Percentiles rank a stretch among this genome's conserved stretches.
These are phyloP conservation scores for Hippocampus mohnikei DNA, from an alignment of 2,113 vertebrate genomes.

Conservation along the genomic window DNA sequence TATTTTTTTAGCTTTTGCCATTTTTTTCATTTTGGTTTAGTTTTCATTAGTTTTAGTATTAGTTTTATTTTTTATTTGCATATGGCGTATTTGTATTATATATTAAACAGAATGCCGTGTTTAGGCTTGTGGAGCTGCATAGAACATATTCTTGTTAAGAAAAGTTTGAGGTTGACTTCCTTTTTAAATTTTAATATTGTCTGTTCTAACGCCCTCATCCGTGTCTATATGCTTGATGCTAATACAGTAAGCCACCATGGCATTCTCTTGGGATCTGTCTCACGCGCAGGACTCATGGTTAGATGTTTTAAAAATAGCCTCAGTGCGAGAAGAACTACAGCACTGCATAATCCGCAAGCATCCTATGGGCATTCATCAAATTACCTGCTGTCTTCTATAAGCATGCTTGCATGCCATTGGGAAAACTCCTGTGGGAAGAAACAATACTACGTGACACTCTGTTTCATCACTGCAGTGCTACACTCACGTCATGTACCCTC, in stretches of 20 bases:
- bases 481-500: neutral
- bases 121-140: too few relatives aligned
- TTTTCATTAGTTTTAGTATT: too few relatives aligned
- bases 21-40: too few relatives aligned
- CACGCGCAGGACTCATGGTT: conserved; percentile 65
- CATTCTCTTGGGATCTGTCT: conserved; percentile 63
- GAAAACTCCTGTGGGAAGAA: conserved; percentile 29
- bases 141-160: neutral
- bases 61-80: too few relatives aligned
- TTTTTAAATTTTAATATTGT: conserved; percentile 46
- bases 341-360: conserved; percentile 54
- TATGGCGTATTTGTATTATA: too few relatives aligned
- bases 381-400: conserved; percentile 47
- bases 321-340: conserved; percentile 58
- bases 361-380: conserved; percentile 49
- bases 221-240: conserved; percentile 61
- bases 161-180: too few relatives aligned
- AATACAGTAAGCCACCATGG: conserved; percentile 62
- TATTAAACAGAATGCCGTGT: too few relatives aligned
- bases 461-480: neutral
- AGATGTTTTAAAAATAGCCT: conserved; percentile 74
- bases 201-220: conserved; percentile 51
- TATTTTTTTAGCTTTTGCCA: conserved; percentile 19
- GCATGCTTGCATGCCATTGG: conserved; percentile 17
- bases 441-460: conserved; percentile 14